phyloP scores from a whole-genome alignment of 2,888 invertebrate species.

The Xestobium rufovillosum region DNA sequence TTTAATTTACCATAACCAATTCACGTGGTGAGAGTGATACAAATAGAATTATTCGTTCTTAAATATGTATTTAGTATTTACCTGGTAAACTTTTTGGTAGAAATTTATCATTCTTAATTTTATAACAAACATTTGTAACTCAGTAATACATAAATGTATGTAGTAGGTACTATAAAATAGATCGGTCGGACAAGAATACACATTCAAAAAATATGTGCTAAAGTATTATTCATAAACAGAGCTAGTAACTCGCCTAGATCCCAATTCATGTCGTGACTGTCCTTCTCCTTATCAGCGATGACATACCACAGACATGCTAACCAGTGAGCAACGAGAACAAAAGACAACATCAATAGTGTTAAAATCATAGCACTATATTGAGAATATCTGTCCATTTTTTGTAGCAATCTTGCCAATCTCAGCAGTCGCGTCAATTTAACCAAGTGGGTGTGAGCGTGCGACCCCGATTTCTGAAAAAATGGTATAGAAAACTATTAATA shows the following conservation, averaged over 20 bases:
- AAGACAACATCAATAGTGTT: conserved; percentile 88
- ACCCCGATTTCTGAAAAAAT: conserved; percentile 56
- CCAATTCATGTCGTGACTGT: conserved; percentile 54
- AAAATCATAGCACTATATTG: conserved; percentile 93
- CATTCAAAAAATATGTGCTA: no score
- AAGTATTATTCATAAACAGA: no score
- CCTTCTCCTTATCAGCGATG: conserved; percentile 82
- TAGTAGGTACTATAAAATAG: no score
- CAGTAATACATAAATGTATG: no score
- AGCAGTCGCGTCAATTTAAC: conserved; percentile 87
- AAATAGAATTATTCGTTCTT: no score
- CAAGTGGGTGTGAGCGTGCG: conserved; percentile 73
- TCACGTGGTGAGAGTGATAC: no score
- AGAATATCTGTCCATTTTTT: conserved; percentile 95
- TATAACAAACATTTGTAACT: no score
- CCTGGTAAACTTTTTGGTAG: no score
- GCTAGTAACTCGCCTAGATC: conserved; percentile 79
- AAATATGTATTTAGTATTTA: no score
- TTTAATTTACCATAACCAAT: no score
- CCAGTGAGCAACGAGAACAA: conserved; percentile 93
- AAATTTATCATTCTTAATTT: no score
- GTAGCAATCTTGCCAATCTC: conserved; percentile 79
- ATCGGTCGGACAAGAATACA: no score
- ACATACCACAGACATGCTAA: conserved; percentile 96
- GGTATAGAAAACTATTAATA: conserved; percentile 5